These are phyloP conservation scores for Idris sp. DNA, from an alignment of 1,140 invertebrate species.

Conservation along the genomic window DNA sequence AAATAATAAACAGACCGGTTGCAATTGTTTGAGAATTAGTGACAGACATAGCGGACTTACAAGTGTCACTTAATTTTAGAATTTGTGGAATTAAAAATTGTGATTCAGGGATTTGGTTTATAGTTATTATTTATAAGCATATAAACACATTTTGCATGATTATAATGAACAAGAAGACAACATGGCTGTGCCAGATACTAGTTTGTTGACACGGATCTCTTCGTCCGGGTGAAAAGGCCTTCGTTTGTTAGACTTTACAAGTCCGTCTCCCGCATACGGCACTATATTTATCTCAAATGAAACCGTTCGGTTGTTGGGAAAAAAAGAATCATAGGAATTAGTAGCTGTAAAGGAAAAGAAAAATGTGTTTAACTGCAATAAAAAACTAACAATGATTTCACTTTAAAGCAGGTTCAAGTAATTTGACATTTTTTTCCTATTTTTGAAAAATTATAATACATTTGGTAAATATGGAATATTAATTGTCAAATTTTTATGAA, in stretches of 20 bases:
- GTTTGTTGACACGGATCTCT: constrained; percentile 61
- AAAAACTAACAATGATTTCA: too few relatives aligned
- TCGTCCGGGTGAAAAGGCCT: constrained; percentile 53
- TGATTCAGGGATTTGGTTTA: constrained; percentile 41
- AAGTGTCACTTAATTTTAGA: constrained; percentile 24
- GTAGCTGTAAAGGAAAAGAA: constrained; percentile 9
- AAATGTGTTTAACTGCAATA: too few relatives aligned
- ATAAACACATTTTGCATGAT: constrained; percentile 24
- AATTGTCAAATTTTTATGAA: too few relatives aligned
- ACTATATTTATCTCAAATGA: constrained; percentile 36
- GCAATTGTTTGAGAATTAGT: constrained; percentile 29
- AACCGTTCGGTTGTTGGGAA: constrained; percentile 18
- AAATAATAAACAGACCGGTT: constrained; percentile 14
- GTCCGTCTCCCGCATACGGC: constrained; percentile 30
- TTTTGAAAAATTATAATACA: too few relatives aligned
- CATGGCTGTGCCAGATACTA: constrained; percentile 54
- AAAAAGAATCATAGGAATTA: constrained; percentile 3
- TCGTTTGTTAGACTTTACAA: constrained; percentile 49
- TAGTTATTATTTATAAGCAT: constrained; percentile 35
- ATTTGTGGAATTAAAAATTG: constrained; percentile 26
- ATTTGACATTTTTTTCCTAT: too few relatives aligned
- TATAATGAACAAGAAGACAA: constrained; percentile 57
- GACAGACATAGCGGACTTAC: constrained; percentile 39
- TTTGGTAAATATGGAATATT: too few relatives aligned
- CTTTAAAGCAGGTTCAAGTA: too few relatives aligned